Base-by-base conservation (phyloP, 2,797 vertebrate genomes). In the Hydrolagus colliei region DNA sequence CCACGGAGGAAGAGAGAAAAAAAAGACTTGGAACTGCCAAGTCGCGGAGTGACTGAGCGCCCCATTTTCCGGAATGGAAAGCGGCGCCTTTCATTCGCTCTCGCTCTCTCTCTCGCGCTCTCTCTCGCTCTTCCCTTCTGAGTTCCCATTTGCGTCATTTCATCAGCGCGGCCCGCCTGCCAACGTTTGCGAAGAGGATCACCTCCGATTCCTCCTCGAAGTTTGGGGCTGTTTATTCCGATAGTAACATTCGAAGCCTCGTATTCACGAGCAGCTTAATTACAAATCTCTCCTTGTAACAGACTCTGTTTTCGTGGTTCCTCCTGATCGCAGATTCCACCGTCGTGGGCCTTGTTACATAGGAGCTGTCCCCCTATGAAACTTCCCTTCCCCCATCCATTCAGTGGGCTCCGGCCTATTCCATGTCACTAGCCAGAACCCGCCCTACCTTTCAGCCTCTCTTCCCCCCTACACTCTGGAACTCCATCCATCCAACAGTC, bases 1-100 rank as follows among this genome's bases (percentile, higher is more conserved):
- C 27, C 27, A 27, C 92, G 93, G 89, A 94, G 96, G 96, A 93
- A 96, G 97, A 93, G 92, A 97, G 96, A 96, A 97, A 98, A 96
- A 96, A 95, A 96, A 96, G 94, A 97, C 35, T 84, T 84, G 79
- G 68, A 71, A 71, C 79, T 71, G 32, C 65, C 27, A 27, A 27
- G 27, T 27, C 27, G 27, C 27, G 27, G 27, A 27, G 27, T 27
- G 27, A 27, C 27, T 27, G 27, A 27, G 1, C 27, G 27, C 27
- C 27, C 27, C 27, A 27, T 27, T 27, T 27, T 27, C 27, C 27
- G 27, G 27, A 27, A 27, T 27, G 27, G 27, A 27, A 27, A 27
- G 27, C 27, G 1, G 27, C 27, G 1, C 27, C 27, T 27, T 27
- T 27, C 27, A 27, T 27, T 27, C 27, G 27, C 27, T 27, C 27